Evolutionary conservation across 2,888 invertebrate genomes (phyloP).

Genomic region (Leptinotarsa peninsularis): DNA sequence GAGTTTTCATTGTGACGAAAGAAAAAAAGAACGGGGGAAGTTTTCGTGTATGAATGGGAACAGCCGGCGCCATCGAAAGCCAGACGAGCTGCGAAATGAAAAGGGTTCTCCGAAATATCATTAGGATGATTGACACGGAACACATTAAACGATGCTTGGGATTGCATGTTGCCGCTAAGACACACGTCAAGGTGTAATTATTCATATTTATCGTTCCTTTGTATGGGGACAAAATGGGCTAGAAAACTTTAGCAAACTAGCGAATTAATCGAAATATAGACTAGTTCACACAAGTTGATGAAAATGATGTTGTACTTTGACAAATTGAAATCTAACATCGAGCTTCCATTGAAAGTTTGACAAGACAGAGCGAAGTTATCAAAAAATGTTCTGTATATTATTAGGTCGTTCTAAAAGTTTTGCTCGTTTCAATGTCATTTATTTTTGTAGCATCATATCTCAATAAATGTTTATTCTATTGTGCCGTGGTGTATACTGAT

Average conservation of each 20-base stretch:
- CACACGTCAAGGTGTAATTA: slow-evolving; percentile 62
- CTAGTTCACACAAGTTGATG: slow-evolving; percentile 33
- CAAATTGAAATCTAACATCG: neutral
- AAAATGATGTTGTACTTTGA: slow-evolving; percentile 22
- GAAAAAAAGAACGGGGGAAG: slow-evolving; percentile 40
- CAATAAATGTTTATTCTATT: no score
- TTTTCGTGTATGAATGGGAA: slow-evolving; percentile 52
- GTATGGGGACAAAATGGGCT: slow-evolving; percentile 36
- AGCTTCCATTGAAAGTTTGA: no score
- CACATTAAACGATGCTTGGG: slow-evolving; percentile 65
- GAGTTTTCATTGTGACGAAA: slow-evolving; percentile 39
- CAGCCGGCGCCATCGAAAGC: slow-evolving; percentile 55
- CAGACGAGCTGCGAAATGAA: slow-evolving; percentile 55
- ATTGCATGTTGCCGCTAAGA: slow-evolving; percentile 60
- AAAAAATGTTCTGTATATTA: no score
- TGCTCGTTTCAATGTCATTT: no score
- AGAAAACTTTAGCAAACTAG: slow-evolving; percentile 32
- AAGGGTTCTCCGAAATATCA: slow-evolving; percentile 62
- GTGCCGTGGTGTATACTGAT: no score
- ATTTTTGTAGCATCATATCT: no score
- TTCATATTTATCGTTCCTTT: slow-evolving; percentile 62
- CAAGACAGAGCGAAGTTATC: no score
- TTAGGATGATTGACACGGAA: slow-evolving; percentile 66
- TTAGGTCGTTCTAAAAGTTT: no score
- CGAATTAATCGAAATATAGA: slow-evolving; percentile 35